Base-by-base conservation (phyloP, 2,888 invertebrate genomes). In the Drosophila melanosoma region DNA sequence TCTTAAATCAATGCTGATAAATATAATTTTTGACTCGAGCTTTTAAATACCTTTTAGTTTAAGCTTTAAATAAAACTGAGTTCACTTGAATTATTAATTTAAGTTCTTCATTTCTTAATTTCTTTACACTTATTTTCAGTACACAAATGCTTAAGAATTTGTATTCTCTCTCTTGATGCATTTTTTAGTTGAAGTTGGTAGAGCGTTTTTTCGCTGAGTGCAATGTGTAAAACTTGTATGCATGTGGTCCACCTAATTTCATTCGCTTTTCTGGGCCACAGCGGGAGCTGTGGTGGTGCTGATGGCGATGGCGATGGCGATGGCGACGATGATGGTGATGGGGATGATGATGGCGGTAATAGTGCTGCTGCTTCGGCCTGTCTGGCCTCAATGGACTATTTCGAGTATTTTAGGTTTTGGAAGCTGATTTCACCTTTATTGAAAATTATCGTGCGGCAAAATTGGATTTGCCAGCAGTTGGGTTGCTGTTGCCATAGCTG, bases 191-290 rank as follows among this genome's bases (percentile, higher is more conserved):
- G 6, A 15, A 23, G 45, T 45, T 23, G 15, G 8, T 15, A 1
- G 15, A 15, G 4, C 23, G 15, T 23, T 15, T 38, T 38, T 38
- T 38, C 56, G 26, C 56, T 29, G 38, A 38, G 56, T 56, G 56
- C 42, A 36, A 11, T 12, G 7, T 10, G 35, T n/a, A 12, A 33
- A 29, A 33, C 15, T 26, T 32, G 48, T 49, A 36, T 15, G 35
- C 60, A 70, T 70, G 69, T 59, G 70, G 76, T 61, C 29, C 53
- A 82, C 69, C 76, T 76, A 82, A 87, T 82, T 87, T 67, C 70
- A 87, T 83, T 81, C 73, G 79, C 66, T 48, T 36, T 54, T 36
- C 7, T 38, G 29, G 42, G 23, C 23, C 11, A 2, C 17, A 3
- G 32, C 32, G 29, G 12, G 7, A 45, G 23, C 23, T 15, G 4